Percentiles rank a stretch among this genome's conserved stretches.
Evolutionary conservation across 1,140 invertebrate species (phyloP).

Genomic region (Apis mellifera): DNA sequence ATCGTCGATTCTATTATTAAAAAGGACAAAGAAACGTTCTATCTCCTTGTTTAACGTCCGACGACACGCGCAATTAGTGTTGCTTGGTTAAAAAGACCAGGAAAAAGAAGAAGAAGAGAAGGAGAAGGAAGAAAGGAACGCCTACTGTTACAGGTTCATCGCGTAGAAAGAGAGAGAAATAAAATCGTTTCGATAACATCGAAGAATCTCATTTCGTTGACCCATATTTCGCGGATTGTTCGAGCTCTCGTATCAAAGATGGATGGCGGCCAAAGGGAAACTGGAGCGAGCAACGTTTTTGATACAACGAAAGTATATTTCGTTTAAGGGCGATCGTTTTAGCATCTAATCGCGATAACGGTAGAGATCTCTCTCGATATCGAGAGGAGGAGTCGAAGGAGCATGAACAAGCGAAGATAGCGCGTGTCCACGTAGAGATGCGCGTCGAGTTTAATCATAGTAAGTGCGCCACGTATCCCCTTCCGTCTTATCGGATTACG

Average conservation of each 20-base stretch:
- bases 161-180: neutral
- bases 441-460: constrained; percentile 66
- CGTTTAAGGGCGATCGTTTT: constrained; percentile 24
- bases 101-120: neutral
- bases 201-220: neutral
- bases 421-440: constrained; percentile 32
- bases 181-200: neutral
- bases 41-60: neutral
- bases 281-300: constrained; percentile 20
- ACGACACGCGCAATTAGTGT: constrained; percentile 8
- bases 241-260: constrained; percentile 14
- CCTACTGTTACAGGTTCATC: neutral
- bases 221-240: constrained; percentile 5
- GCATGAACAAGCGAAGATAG: constrained; percentile 13
- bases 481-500: constrained; percentile 63
- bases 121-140: no score
- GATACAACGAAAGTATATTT: constrained; percentile 21
- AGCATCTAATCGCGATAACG: constrained; percentile 42
- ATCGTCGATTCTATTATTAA: neutral
- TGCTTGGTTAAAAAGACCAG: neutral
- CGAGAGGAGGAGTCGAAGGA: neutral
- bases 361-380: constrained; percentile 7
- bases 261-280: neutral
- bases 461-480: constrained; percentile 59
- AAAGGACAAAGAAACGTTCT: neutral